A percentile compares a stretch with the other conserved stretches of the same genome.
Evolutionary conservation across 2,113 vertebrate genomes (phyloP).

Genomic region (Ochotona princeps): DNA sequence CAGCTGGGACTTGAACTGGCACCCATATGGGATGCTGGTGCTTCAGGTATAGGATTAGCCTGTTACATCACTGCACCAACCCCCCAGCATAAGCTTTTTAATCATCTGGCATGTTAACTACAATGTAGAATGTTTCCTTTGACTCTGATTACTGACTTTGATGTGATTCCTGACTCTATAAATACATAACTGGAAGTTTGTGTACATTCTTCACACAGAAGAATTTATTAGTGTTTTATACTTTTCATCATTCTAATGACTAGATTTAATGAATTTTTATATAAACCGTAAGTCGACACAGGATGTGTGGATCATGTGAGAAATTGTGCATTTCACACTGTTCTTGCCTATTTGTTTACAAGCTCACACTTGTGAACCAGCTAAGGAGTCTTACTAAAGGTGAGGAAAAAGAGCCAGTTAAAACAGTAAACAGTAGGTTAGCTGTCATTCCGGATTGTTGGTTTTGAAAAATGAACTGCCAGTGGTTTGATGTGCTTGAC

Average conservation of each 20-base stretch:
- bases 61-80: too few species aligned
- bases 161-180: background rate
- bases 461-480: background rate
- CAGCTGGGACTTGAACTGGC: too few species aligned
- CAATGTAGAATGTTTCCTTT: background rate
- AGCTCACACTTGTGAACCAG: constrained; percentile 15
- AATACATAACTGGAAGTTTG: background rate
- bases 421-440: background rate
- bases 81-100: too few species aligned
- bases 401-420: background rate
- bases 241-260: constrained; percentile 6
- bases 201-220: background rate
- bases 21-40: too few species aligned
- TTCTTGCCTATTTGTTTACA: background rate
- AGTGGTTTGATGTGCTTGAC: background rate
- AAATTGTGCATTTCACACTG: background rate
- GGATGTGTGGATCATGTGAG: background rate
- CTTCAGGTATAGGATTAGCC: too few species aligned
- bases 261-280: constrained; percentile 2
- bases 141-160: background rate
- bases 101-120: background rate
- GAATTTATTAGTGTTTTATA: background rate
- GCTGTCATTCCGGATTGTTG: background rate
- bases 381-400: background rate
- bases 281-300: background rate